Percentiles rank a stretch among this genome's conserved stretches.
Evolutionary conservation across 2,113 vertebrate species (phyloP).

Genomic region (Eidolon helvum): DNA sequence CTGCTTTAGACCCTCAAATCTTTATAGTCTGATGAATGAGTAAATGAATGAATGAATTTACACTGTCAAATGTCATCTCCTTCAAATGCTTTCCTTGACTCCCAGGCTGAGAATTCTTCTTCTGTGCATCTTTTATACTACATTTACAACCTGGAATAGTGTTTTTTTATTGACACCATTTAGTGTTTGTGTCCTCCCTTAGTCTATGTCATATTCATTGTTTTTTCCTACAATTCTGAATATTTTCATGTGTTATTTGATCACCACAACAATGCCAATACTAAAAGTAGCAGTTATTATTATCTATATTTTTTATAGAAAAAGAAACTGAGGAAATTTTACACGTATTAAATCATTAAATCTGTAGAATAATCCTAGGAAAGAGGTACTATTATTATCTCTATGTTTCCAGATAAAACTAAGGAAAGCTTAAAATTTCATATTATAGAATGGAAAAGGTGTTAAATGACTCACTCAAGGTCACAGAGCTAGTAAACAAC

Average conservation of each 20-base stretch:
- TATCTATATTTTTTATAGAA: background rate
- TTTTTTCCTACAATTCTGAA: background rate
- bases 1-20: background rate
- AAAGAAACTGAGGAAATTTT: background rate
- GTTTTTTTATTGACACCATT: background rate
- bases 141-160: background rate
- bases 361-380: background rate
- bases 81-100: background rate
- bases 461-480: background rate
- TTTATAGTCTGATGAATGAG: background rate
- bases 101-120: background rate
- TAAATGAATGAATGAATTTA: background rate
- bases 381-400: background rate
- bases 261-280: background rate
- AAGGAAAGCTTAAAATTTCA: background rate
- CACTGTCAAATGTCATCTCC: background rate
- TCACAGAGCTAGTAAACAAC: background rate
- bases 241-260: background rate
- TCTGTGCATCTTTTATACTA: background rate
- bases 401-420: background rate
- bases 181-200: background rate
- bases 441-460: background rate
- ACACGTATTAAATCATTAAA: background rate
- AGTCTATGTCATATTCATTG: background rate
- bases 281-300: background rate